These are phyloP conservation scores for Eristalis tenax DNA, from an alignment of 2,888 invertebrate species.

Conservation along the genomic window DNA sequence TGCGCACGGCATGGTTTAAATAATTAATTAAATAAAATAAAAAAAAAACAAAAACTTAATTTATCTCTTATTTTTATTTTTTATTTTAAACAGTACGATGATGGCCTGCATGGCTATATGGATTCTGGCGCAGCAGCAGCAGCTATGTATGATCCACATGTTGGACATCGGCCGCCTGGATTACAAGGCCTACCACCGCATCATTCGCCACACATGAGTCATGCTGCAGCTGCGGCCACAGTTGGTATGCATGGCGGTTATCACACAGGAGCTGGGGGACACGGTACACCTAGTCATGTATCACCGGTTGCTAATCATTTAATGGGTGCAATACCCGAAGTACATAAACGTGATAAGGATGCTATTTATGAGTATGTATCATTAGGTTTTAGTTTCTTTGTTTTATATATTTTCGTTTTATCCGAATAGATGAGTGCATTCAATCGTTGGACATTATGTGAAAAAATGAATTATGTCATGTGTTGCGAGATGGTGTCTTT, in stretches of 20 bases:
- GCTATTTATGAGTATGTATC: slow-evolving; percentile 97
- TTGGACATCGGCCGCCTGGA: slow-evolving; percentile 84
- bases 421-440: slow-evolving; percentile 62
- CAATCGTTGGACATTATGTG: slow-evolving; percentile 13
- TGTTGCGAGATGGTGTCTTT: slow-evolving; percentile 2
- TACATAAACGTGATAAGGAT: slow-evolving; percentile 98
- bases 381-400: slow-evolving; percentile 44
- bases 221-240: slow-evolving; percentile 85
- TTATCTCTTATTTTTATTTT: slow-evolving; percentile 32
- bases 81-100: slow-evolving; percentile 90
- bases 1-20: slow-evolving; percentile 36
- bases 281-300: slow-evolving; percentile 88
- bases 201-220: slow-evolving; percentile 91
- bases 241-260: slow-evolving; percentile 84
- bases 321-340: slow-evolving; percentile 92
- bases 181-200: slow-evolving; percentile 86
- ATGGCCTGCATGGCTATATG: slow-evolving; percentile 96
- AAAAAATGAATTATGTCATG: not conserved
- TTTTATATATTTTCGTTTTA: not conserved
- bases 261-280: slow-evolving; percentile 82
- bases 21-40: slow-evolving; percentile 49
- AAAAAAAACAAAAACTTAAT: slow-evolving; percentile 23
- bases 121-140: slow-evolving; percentile 85
- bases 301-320: slow-evolving; percentile 93
- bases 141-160: slow-evolving; percentile 90